These are phyloP conservation scores for Thalassaphorura encarpata DNA, from an alignment of 1,140 invertebrate species.

Conservation along the genomic window DNA sequence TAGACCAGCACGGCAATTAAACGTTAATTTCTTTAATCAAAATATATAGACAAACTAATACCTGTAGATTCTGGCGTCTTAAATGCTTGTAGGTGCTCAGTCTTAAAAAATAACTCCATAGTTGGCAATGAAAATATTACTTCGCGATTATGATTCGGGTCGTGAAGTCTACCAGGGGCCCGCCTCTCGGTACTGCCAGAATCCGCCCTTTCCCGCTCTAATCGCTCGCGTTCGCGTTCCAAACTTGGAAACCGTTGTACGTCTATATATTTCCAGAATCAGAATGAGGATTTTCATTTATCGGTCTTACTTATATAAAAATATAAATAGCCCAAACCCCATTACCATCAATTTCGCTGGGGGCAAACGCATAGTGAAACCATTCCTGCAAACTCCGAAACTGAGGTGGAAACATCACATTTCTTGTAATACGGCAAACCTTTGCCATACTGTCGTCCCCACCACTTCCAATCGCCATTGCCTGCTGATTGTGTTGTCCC, in stretches of 20 bases:
- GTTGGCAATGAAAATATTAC: slow-evolving; percentile 91
- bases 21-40: too few relatives aligned
- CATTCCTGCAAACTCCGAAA: slow-evolving; percentile 89
- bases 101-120: slow-evolving; percentile 83
- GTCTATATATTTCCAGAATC: slow-evolving; percentile 55
- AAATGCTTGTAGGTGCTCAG: slow-evolving; percentile 72
- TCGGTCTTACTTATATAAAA: background rate
- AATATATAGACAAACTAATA: slow-evolving; percentile 5
- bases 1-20: too few relatives aligned
- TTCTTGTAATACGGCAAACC: slow-evolving; percentile 80
- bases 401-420: slow-evolving; percentile 85
- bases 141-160: slow-evolving; percentile 81
- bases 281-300: slow-evolving; percentile 1
- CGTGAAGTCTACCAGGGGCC: slow-evolving; percentile 50
- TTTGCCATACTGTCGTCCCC: slow-evolving; percentile 75
- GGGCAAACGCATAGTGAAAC: slow-evolving; percentile 93
- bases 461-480: slow-evolving; percentile 33
- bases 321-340: too few relatives aligned
- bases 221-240: slow-evolving; percentile 54
- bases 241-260: slow-evolving; percentile 81
- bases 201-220: slow-evolving; percentile 35
- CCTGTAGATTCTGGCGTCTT: slow-evolving; percentile 53
- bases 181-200: slow-evolving; percentile 36
- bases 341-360: slow-evolving; percentile 83
- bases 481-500: slow-evolving; percentile 57